These are phyloP conservation scores for Coleophora deauratella DNA, from an alignment of 2,888 invertebrate genomes.

Conservation along the genomic window DNA sequence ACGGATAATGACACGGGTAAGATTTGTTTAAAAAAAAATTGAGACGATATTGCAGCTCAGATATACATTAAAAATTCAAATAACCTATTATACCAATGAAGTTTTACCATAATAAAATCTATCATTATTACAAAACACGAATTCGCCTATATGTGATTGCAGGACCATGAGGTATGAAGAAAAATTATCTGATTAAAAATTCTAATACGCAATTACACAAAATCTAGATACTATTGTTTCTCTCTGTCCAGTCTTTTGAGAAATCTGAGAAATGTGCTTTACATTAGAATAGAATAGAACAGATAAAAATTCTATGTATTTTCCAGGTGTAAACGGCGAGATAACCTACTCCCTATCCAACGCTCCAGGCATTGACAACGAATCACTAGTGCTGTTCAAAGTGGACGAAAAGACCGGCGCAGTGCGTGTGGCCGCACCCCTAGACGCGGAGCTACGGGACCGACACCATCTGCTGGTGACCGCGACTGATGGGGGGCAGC, in stretches of 20 bases:
- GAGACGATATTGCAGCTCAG: too few relatives aligned
- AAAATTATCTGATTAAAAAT: too few relatives aligned
- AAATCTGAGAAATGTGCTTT: too few relatives aligned
- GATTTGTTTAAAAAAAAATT: conserved; percentile 6
- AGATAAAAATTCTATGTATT: background rate
- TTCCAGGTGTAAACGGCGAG: conserved; percentile 74
- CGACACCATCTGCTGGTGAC: conserved; percentile 85
- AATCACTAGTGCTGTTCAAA: conserved; percentile 75
- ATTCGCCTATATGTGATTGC: too few relatives aligned
- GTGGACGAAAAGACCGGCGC: conserved; percentile 83
- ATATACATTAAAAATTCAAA: too few relatives aligned
- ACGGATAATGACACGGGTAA: conserved; percentile 84
- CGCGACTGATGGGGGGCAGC: conserved; percentile 89
- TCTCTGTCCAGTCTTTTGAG: too few relatives aligned
- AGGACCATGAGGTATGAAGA: too few relatives aligned
- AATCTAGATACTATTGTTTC: too few relatives aligned
- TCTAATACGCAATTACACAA: too few relatives aligned
- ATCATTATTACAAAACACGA: too few relatives aligned
- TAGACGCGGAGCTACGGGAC: conserved; percentile 86
- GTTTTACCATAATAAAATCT: too few relatives aligned
- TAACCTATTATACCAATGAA: too few relatives aligned
- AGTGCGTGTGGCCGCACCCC: conserved; percentile 82
- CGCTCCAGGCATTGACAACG: conserved; percentile 63
- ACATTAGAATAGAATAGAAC: background rate
- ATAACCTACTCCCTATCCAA: conserved; percentile 80